Percentiles rank a stretch among this genome's conserved stretches.
Conservation (phyloP, 2,888 invertebrate genomes). For the Osmoderma eremita region DNA sequence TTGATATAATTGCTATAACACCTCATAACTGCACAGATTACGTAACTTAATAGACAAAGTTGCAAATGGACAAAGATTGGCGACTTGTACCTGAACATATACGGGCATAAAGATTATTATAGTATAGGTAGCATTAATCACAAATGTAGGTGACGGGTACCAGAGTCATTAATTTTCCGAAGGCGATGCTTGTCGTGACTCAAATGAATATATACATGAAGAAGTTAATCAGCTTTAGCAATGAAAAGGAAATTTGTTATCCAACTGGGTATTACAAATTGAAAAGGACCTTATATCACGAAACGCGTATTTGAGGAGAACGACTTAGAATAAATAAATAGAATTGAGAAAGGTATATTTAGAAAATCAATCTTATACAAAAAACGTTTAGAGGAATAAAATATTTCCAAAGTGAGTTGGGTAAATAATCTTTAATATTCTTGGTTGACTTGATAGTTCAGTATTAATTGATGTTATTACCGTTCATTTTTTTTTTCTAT, state of each 20-base stretch:
- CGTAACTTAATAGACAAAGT: slow-evolving; percentile 11
- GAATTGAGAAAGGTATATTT: too few relatives aligned
- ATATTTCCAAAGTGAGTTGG: too few relatives aligned
- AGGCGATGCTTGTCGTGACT: background rate
- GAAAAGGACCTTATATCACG: background rate
- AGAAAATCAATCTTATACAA: background rate
- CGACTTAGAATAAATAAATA: too few relatives aligned
- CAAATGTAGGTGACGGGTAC: slow-evolving; percentile 10
- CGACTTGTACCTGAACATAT: background rate
- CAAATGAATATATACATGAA: slow-evolving; percentile 9
- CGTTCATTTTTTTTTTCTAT: too few relatives aligned
- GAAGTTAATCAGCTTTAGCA: slow-evolving; percentile 3
- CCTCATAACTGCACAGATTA: slow-evolving; percentile 7
- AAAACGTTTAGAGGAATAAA: too few relatives aligned
- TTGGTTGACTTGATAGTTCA: too few relatives aligned
- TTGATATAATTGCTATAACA: slow-evolving; percentile 1
- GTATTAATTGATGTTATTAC: too few relatives aligned
- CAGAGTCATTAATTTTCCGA: slow-evolving; percentile 27
- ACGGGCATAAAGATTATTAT: slow-evolving; percentile 17
- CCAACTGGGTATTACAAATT: background rate
- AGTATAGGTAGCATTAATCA: slow-evolving; percentile 34
- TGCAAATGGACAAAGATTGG: background rate
- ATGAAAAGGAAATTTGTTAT: background rate
- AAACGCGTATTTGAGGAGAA: too few relatives aligned
- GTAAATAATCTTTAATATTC: too few relatives aligned